Evolutionary conservation across 1,140 invertebrate species (phyloP).

Genomic region (Saccostrea cuccullata): DNA sequence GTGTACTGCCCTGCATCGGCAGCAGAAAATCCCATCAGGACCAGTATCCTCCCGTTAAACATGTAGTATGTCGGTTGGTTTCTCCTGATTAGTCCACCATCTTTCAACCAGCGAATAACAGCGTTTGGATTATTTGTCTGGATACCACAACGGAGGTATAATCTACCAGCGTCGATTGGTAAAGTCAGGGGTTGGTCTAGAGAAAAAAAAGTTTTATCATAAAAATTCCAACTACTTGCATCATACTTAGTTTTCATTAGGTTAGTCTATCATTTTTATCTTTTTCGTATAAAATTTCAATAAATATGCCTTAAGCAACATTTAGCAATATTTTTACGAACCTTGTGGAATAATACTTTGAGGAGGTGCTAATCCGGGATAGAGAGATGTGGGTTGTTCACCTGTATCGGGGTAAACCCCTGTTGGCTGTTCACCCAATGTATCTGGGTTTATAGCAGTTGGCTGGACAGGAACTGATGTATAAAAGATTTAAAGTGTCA

Average conservation of each 20-base stretch:
- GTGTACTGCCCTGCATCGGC: not conserved
- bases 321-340: not conserved
- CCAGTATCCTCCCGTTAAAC: conserved; percentile 6
- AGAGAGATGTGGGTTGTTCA: not conserved
- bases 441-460: too few species aligned
- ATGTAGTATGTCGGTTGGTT: conserved; percentile 2
- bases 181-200: not conserved
- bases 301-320: too few species aligned
- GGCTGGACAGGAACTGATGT: too few species aligned
- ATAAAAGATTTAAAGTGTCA: too few species aligned
- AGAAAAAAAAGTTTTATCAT: not conserved
- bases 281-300: too few species aligned
- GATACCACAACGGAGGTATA: conserved; percentile 9
- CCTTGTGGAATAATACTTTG: not conserved
- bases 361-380: not conserved
- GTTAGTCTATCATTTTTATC: too few species aligned
- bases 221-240: too few species aligned
- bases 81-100: not conserved
- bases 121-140: not conserved
- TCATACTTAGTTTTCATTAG: too few species aligned
- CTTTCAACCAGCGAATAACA: not conserved
- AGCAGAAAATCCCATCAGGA: not conserved
- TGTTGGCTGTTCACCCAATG: too few species aligned
- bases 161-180: not conserved
- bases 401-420: not conserved